Conservation (phyloP, 2,113 vertebrate genomes). For the Puntigrus tetrazona region DNA sequence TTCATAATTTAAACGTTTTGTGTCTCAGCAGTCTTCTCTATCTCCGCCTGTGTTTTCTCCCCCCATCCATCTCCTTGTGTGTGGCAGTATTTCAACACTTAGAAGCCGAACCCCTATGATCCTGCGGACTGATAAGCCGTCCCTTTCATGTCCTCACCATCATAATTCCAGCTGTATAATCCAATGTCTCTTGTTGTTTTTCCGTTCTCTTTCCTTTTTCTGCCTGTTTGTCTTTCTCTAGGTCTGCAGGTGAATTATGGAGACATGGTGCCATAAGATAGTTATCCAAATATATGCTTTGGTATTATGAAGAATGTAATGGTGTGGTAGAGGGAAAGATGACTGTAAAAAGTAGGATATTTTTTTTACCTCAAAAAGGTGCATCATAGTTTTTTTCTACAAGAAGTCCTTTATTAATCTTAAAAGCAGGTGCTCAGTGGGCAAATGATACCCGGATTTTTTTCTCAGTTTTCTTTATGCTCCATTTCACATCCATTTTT, state of each 20-base stretch:
- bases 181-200: constrained; percentile 2
- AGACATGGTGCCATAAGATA: not conserved
- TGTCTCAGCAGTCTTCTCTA: not conserved
- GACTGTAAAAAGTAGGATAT: not conserved
- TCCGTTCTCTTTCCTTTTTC: not conserved
- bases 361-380: not conserved
- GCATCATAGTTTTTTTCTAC: not conserved
- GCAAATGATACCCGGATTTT: not conserved
- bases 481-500: not conserved
- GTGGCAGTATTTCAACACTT: constrained; percentile 38
- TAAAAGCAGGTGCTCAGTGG: not conserved
- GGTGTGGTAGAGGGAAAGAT: not conserved
- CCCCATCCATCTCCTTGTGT: constrained; percentile 3
- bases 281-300: constrained; percentile 3
- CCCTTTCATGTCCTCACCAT: constrained; percentile 34
- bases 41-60: constrained; percentile 13
- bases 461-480: not conserved
- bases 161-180: constrained; percentile 42
- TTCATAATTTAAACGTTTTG: not conserved
- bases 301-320: constrained; percentile 3
- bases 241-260: not conserved
- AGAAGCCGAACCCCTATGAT: constrained; percentile 48
- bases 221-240: not conserved
- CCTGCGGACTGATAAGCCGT: constrained; percentile 39
- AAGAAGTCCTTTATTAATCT: not conserved